phyloP scores from a whole-genome alignment of 2,888 invertebrate species.

The Philonicus albiceps region DNA sequence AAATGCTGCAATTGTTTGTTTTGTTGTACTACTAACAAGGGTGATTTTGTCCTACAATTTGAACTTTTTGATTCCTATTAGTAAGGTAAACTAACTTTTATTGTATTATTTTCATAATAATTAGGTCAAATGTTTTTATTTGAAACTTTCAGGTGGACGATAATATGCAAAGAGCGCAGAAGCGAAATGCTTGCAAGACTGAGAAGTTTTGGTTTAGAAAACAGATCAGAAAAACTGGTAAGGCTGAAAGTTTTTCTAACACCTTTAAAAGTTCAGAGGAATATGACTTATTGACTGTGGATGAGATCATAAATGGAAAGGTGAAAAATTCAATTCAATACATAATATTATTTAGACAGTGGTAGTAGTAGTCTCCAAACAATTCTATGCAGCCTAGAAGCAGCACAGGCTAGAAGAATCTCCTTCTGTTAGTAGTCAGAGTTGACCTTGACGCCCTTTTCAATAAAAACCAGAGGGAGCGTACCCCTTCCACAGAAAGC shows the following conservation, averaged over 20 bases:
- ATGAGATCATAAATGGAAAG: conserved; percentile 96
- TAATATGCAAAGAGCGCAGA: conserved; percentile 96
- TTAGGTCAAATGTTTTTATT: background rate
- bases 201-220: conserved; percentile 95
- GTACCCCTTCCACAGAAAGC: too few relatives aligned
- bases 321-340: conserved; percentile 47
- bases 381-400: too few relatives aligned
- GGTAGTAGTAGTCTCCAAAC: too few relatives aligned
- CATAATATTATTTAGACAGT: too few relatives aligned
- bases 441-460: too few relatives aligned
- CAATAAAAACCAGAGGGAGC: too few relatives aligned
- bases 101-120: too few relatives aligned
- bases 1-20: conserved; percentile 98
- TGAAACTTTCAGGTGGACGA: conserved; percentile 76
- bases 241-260: conserved; percentile 48
- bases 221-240: conserved; percentile 68
- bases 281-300: conserved; percentile 84
- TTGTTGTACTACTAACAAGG: conserved; percentile 94
- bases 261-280: conserved; percentile 62
- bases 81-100: conserved; percentile 71
- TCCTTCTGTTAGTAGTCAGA: too few relatives aligned
- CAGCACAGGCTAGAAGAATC: too few relatives aligned
- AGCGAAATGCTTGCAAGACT: conserved; percentile 81
- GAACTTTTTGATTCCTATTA: conserved; percentile 96
- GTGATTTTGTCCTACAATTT: conserved; percentile 96